These are phyloP conservation scores for Cyprinodon tularosa DNA, from an alignment of 2,113 vertebrate species.

Conservation along the genomic window DNA sequence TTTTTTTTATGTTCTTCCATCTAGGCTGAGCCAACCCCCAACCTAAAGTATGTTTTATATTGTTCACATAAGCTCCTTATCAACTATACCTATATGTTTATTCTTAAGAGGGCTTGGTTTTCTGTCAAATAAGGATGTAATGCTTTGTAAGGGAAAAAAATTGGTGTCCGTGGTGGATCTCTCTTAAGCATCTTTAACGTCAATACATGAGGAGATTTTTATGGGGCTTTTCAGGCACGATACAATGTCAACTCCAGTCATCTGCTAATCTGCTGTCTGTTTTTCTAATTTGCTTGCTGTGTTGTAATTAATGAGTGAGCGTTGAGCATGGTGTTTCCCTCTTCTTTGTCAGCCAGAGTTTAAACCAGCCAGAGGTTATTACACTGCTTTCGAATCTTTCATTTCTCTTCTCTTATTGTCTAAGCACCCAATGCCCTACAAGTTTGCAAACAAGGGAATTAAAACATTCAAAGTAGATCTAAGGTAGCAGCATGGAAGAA, in stretches of 20 bases:
- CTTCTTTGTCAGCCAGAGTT: slow-evolving; percentile 19
- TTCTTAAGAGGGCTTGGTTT: slow-evolving; percentile 37
- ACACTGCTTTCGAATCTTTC: slow-evolving; percentile 35
- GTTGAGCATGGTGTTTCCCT: slow-evolving; percentile 32
- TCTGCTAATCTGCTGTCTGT: slow-evolving; percentile 36
- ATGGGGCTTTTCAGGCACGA: slow-evolving; percentile 39
- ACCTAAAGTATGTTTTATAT: slow-evolving; percentile 65
- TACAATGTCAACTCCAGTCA: slow-evolving; percentile 46
- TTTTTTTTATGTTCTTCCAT: slow-evolving; percentile 45
- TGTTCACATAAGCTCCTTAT: slow-evolving; percentile 40
- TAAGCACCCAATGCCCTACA: background rate
- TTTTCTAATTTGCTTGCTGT: slow-evolving; percentile 38
- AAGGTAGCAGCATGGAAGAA: slow-evolving; percentile 40
- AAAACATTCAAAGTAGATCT: background rate
- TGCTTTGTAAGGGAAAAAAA: slow-evolving; percentile 51
- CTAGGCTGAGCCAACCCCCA: slow-evolving; percentile 32
- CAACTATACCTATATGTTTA: slow-evolving; percentile 57
- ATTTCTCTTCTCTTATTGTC: background rate
- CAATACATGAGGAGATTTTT: slow-evolving; percentile 37
- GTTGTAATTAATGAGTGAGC: background rate
- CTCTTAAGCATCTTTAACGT: slow-evolving; percentile 49
- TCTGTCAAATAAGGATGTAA: slow-evolving; percentile 3
- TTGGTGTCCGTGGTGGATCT: slow-evolving; percentile 44
- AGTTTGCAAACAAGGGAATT: background rate
- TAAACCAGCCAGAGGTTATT: slow-evolving; percentile 18